Percentiles rank a stretch among this genome's conserved stretches.
phyloP scores from a whole-genome alignment of 2,113 vertebrate species.

The Bujurquina vittata region DNA sequence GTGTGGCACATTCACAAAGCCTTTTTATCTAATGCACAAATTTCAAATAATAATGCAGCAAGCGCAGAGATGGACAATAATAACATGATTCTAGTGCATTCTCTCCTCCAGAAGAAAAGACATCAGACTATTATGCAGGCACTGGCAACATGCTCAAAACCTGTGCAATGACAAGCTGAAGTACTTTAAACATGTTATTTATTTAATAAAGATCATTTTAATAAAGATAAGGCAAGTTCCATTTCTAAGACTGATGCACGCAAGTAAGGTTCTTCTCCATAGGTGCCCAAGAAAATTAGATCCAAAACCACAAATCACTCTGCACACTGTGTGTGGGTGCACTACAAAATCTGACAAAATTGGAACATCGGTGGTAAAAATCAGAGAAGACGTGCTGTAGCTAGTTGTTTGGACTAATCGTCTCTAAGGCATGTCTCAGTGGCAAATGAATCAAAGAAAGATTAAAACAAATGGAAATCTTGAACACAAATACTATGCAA shows the following conservation, averaged over 20 bases:
- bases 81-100: too few species aligned
- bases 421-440: neutral
- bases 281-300: too few species aligned
- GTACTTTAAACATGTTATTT: neutral
- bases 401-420: neutral
- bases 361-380: neutral
- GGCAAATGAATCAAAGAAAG: neutral
- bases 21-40: neutral
- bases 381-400: neutral
- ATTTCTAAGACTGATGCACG: too few species aligned
- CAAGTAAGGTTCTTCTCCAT: too few species aligned
- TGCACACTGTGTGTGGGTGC: neutral
- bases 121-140: neutral
- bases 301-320: too few species aligned
- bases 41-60: neutral
- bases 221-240: neutral
- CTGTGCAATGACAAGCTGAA: neutral
- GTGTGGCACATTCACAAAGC: neutral
- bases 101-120: neutral
- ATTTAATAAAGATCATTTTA: neutral
- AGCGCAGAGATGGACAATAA: neutral
- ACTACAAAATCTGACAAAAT: neutral
- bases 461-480: conserved; percentile 8
- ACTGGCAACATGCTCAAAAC: neutral
- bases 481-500: conserved; percentile 22